These are phyloP conservation scores for Antigone vipio DNA, from an alignment of 2,113 vertebrate genomes.

Conservation along the genomic window DNA sequence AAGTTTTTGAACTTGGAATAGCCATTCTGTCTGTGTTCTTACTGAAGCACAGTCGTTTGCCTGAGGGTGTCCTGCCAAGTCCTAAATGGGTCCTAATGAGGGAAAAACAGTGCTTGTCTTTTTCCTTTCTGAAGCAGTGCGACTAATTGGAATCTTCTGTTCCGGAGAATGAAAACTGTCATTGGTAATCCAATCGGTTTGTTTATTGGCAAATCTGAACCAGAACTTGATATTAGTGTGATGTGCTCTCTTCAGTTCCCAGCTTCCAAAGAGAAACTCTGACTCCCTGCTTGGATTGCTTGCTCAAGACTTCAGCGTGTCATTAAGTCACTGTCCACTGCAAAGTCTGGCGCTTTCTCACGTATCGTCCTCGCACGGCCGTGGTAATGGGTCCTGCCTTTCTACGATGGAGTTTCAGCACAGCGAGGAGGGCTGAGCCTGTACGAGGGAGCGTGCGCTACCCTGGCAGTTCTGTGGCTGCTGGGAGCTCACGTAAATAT, in stretches of 20 bases:
- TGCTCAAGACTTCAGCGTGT: neutral
- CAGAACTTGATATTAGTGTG: neutral
- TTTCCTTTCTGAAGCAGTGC: neutral
- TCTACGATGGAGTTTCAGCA: accelerated
- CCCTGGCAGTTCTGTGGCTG: neutral
- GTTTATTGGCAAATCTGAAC: neutral
- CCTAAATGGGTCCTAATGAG: neutral
- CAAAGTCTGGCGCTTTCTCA: neutral
- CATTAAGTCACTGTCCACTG: neutral
- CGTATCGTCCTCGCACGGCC: accelerated
- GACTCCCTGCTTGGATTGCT: neutral
- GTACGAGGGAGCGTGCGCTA: accelerated
- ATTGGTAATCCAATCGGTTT: neutral
- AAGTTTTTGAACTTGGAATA: neutral
- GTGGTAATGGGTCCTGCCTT: neutral
- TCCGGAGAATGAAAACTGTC: neutral
- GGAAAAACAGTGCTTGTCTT: neutral
- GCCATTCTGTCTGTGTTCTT: neutral
- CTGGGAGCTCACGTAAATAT: neutral
- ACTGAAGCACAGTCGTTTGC: neutral
- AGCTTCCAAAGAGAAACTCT: neutral
- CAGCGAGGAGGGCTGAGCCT: neutral
- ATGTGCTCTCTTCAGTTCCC: neutral
- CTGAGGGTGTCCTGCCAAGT: neutral
- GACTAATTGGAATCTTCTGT: neutral